Base-by-base conservation (phyloP, 2,113 vertebrate genomes). In the Cyanoliseus patagonus region DNA sequence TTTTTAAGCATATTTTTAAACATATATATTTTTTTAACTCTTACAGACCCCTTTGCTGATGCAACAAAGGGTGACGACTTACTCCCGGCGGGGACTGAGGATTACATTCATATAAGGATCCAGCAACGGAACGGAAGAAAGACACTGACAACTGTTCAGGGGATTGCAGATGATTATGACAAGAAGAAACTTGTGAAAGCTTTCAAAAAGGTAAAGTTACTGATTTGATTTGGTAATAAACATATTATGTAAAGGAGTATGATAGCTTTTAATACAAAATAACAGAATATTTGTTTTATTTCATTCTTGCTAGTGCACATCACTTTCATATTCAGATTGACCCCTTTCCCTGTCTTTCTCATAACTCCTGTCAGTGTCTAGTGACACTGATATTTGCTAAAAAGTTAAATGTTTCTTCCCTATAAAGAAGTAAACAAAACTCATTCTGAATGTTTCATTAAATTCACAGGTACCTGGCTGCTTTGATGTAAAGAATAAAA, bases 141-240 rank as follows among this genome's bases (percentile, higher is more conserved):
- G 95, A 99, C 99, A 3, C 98, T 99, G 47, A 99, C 99, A 41
- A 99, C 98, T 42, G 98, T 99, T 30, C 98, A 99, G 97, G 98
- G 99, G 66, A 99, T 99, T 79, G 98, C 98, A 24, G 98, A 98
- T 95, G 98, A 99, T 80, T 99, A 99, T 97, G 99, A 99, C 98
- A 99, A 99, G 96, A 99, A 99, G 98, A 99, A 99, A 94, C 98
- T 99, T 92, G 99, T 99, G 97, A 99, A 99, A 93, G 98, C 99
- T 80, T 99, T 99, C 97, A 99, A 99, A 97, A 99, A 99, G 98
- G 99, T 99, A 92, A 85, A 80, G 17, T 27, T 44, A 7, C 13
- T 52, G 22, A 55, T 35, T 79, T 78, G 46, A n/a, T 68, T 67
- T 62, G 17, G 46, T 69, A 59, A 28, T 70, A 44, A 66, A 57